phyloP scores from a whole-genome alignment of 2,113 vertebrate species.

The Thomomys bottae region DNA sequence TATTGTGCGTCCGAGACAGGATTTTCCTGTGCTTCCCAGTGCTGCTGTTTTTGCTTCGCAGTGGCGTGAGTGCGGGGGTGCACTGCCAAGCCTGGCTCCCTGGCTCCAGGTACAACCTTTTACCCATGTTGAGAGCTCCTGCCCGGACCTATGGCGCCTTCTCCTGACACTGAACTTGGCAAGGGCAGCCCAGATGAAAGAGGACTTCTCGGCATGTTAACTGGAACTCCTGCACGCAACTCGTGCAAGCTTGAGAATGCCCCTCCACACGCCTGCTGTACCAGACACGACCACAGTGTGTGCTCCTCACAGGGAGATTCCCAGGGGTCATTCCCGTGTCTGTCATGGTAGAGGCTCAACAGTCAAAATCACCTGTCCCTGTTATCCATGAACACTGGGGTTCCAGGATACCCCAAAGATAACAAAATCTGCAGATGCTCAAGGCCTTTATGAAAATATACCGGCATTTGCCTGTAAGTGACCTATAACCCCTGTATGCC shows the following conservation, averaged over 20 bases:
- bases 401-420: not conserved
- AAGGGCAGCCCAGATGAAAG: not conserved
- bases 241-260: not conserved
- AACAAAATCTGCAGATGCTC: not conserved
- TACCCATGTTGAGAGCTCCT: constrained; percentile 3
- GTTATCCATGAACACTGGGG: no score
- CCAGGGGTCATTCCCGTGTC: not conserved
- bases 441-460: not conserved
- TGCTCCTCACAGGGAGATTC: not conserved
- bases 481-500: not conserved
- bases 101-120: not conserved
- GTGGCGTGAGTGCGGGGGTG: no score
- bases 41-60: no score
- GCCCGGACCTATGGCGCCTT: not conserved
- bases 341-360: not conserved
- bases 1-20: no score
- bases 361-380: not conserved
- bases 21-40: no score
- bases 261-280: rapidly evolving
- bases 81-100: no score
- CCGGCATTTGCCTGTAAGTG: no score
- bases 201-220: not conserved
- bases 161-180: constrained; percentile 28
- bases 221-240: not conserved
- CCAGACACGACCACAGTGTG: not conserved